Base-by-base conservation (phyloP, 1,140 invertebrate species). In the Cydia strobilella region DNA sequence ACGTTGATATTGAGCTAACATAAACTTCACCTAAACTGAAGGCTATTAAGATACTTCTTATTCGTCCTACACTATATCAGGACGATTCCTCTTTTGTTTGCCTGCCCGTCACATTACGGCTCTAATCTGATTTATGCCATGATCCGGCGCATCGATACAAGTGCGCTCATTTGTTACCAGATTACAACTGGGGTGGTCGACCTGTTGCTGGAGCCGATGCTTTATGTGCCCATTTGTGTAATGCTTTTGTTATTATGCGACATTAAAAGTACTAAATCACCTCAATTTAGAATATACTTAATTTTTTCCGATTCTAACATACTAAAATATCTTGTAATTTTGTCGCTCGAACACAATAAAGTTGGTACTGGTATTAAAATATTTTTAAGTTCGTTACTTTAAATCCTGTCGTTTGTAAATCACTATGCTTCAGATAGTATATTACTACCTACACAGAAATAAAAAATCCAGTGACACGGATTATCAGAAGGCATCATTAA, bases 81-180 rank as follows among this genome's bases (percentile, higher is more conserved):
- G 65, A 35, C 35, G 27, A 27, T 66, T 66, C 25, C 27, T 35
- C 63, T n/a, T 35, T 18, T 69, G 65, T 69, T 35, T 35, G 65
- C n/a, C 13, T 18, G n/a, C 15, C 65, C n/a, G 65, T 69, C 65
- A 69, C 31, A 35, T 69, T 69, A 69, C 65, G 1, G 27, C 65
- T 69, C 65, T 69, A 69, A 69, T 69, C 65, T 69, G 65, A 69
- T 69, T 69, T 69, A 69, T 69, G n/a, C 9, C 31, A 35, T 35
- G 65, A 69, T 35, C 54, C 20, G 54, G 54, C 54, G 27, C 27
- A 18, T 69, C 63, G 27, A 69, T 35, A 69, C 65, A 35, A 69
- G 31, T 35, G 15, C 54, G 54, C 27, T 69, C 65, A 35, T 69
- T 35, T 35, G 15, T 69, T 69, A 66, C 63, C 63, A 66, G 23